phyloP scores from a whole-genome alignment of 37 sponge, comb jelly and placozoan genomes.

The Beroe forskalii region DNA sequence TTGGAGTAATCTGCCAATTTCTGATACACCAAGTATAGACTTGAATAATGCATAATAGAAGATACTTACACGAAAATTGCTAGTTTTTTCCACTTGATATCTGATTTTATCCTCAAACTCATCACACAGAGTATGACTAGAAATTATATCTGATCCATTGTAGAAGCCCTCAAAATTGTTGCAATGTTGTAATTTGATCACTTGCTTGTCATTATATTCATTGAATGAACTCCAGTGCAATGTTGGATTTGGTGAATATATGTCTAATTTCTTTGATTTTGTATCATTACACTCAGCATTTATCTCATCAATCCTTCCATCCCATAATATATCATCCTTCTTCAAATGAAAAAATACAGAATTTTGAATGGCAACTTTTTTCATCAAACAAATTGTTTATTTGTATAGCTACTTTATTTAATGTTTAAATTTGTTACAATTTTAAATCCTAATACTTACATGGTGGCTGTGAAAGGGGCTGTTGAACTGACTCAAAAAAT shows the following conservation, averaged over 20 bases:
- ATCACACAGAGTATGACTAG: neutral
- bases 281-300: neutral
- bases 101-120: conserved; percentile 26
- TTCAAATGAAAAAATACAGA: conserved; percentile 13
- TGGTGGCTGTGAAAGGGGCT: too few species aligned
- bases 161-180: neutral
- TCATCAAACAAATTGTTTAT: too few species aligned
- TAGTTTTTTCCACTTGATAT: conserved; percentile 14
- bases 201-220: neutral
- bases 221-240: conserved; percentile 19
- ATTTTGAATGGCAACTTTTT: too few species aligned
- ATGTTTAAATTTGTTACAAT: too few species aligned
- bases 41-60: neutral
- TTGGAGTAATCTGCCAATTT: too few species aligned
- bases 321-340: neutral
- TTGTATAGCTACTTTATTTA: too few species aligned
- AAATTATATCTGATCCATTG: neutral
- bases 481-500: neutral
- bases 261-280: neutral
- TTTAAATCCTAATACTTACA: too few species aligned
- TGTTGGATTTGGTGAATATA: neutral
- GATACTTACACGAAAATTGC: neutral
- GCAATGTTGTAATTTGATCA: neutral
- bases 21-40: neutral
- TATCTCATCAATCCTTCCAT: neutral